These are phyloP conservation scores for Drosophila sp. DNA, from an alignment of 1,140 invertebrate species.

Conservation along the genomic window DNA sequence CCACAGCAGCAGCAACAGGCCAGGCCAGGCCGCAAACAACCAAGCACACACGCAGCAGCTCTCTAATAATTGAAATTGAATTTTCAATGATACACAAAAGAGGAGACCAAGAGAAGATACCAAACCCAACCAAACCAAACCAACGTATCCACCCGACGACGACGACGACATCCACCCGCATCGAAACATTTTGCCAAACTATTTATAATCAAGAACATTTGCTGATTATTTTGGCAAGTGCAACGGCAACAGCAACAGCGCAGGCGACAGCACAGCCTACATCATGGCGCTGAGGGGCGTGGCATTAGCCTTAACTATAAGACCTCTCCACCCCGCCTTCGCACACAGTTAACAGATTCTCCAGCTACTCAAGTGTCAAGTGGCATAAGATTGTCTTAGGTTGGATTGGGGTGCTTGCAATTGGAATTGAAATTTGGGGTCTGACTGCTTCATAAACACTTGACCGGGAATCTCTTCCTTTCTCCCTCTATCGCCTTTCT, in stretches of 20 bases:
- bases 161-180: constrained; percentile 33
- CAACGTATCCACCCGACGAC: too few relatives aligned
- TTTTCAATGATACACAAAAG: constrained; percentile 70
- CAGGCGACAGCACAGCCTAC: background rate
- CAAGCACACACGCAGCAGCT: constrained; percentile 18
- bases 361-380: constrained; percentile 41
- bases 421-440: constrained; percentile 1
- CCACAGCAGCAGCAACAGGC: constrained; percentile 17
- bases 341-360: constrained; percentile 41
- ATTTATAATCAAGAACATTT: constrained; percentile 72
- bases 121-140: constrained; percentile 1
- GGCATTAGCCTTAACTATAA: constrained; percentile 1
- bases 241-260: constrained; percentile 25
- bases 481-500: too few relatives aligned
- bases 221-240: constrained; percentile 61
- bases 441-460: constrained; percentile 63
- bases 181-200: constrained; percentile 63
- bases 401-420: background rate
- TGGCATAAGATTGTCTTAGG: constrained; percentile 3
- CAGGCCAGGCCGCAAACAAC: constrained; percentile 28
- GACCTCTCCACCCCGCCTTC: background rate
- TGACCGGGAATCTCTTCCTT: constrained; percentile 42
- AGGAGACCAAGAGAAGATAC: constrained; percentile 35
- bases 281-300: background rate
- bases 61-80: constrained; percentile 77